Evolutionary conservation across 2,113 vertebrate species (phyloP), one percentile per base, ranked within the genome.

Genomic region (Verasper variegatus): DNA sequence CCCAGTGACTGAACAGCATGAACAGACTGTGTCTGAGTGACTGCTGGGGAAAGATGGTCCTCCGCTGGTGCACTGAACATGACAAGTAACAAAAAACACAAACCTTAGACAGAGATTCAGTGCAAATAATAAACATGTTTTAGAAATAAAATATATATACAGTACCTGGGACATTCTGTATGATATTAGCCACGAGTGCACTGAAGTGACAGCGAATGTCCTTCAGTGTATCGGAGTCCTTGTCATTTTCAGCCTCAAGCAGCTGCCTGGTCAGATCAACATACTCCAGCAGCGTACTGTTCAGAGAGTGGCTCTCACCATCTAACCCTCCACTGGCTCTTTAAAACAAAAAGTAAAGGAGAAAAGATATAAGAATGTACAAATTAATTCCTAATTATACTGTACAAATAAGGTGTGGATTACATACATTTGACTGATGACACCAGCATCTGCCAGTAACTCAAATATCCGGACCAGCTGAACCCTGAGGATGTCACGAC

Each of bases 1-100:
- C 98, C 98, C 98, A 99, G 85, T 99, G 98, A 92, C 98, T 99
- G 94, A 99, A 99, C 88, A 99, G 91, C 98, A 99, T 99, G 86
- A 99, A 99, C 0, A 99, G 94, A 83, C 98, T 99, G 92, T 99
- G 98, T 84, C 98, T 96, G 45, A 99, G 95, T 63, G 97, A 98
- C 93, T 99, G 98, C 75, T 99, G 98, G 1, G 98, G 98, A 82
- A 99, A 99, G 88, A 99, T 96, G 82, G 95, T 97, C 92, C 98
- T 96, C 85, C 98, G 96, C 94, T 99, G 97, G 93, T 99, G 96
- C n/a, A 99, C 98, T 99, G 92, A 0, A 85, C 18, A 54, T 1
- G 26, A 81, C 35, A 79, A 69, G 17, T 5, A 56, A 54, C 8
- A 52, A 0, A 10, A 54, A 20, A 54, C 51, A 54, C 8, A 14